Percentiles rank a stretch among this genome's conserved stretches.
Conservation (phyloP, 1,140 invertebrate genomes). For the Mylabris phalerata region DNA sequence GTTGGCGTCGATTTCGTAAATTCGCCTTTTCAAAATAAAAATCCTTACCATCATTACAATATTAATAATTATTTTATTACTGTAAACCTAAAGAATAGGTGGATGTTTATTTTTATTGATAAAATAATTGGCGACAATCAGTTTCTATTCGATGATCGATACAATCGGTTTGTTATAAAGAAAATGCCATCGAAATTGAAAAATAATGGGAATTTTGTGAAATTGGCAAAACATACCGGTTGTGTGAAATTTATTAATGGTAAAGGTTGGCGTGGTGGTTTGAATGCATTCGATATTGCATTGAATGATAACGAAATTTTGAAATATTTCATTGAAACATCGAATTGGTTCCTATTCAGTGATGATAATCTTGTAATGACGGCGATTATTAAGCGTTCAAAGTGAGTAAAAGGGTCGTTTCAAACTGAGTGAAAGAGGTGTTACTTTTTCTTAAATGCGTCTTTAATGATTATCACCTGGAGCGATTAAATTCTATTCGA, state of each 20-base stretch:
- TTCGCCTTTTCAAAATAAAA: too few species aligned
- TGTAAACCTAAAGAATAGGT: too few species aligned
- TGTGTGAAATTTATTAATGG: slow-evolving; percentile 18
- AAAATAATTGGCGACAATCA: too few species aligned
- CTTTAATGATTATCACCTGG: neutral
- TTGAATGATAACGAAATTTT: slow-evolving; percentile 24
- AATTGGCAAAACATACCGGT: slow-evolving; percentile 22
- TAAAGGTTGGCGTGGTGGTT: slow-evolving; percentile 6
- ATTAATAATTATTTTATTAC: too few species aligned
- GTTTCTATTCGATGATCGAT: neutral
- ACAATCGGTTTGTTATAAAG: too few species aligned
- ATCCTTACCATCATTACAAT: neutral
- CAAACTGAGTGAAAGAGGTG: neutral
- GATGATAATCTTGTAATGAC: slow-evolving; percentile 23
- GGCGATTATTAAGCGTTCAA: slow-evolving; percentile 23
- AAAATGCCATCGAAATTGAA: neutral
- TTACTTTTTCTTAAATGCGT: neutral
- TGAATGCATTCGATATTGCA: slow-evolving; percentile 21
- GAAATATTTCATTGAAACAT: slow-evolving; percentile 31
- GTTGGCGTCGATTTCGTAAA: too few species aligned
- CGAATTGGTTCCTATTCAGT: slow-evolving; percentile 34
- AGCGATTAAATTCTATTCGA: neutral
- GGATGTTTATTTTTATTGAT: too few species aligned
- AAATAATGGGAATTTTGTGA: slow-evolving; percentile 14
- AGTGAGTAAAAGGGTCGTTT: slow-evolving; percentile 14